Base-by-base conservation (phyloP, 2,888 invertebrate species). In the Parnassius glacialis region DNA sequence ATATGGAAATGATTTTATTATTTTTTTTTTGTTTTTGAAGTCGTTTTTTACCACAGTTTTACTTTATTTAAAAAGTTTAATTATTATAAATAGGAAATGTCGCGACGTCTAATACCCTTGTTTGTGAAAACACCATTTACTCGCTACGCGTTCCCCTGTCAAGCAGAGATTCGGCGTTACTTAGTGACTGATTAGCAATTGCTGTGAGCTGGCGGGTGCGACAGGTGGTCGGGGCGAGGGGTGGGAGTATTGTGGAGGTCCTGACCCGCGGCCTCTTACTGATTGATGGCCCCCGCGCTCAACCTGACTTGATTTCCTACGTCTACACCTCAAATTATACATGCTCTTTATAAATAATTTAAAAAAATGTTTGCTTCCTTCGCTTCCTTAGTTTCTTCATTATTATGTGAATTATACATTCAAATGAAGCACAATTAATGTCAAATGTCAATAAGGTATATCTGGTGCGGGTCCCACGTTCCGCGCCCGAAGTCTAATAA, bases 111-210 rank as follows among this genome's bases (percentile, higher is more conserved):
- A 47, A 47, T 47, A 47, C 45, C 25, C 12, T 41, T 55, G n/a
- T 48, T 45, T 12, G 12, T 45, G 5, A 12, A 45, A 45, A 45
- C 12, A 41, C n/a, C 9, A 47, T 56, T 48, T 47, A 48, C 47
- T 13, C 13, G 10, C 12, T 13, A 16, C 48, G 13, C 5, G 77
- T 79, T 76, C 76, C 77, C 78, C 78, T 84, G 84, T 83, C 84
- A 81, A 71, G 75, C 83, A 76, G 88, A 90, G 89, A 90, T 90
- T 90, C 87, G 81, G 84, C 80, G 83, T 81, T 84, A 85, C 86
- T 87, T 87, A 87, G 87, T 90, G 90, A 90, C 90, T 90, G 90
- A 90, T 90, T 90, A 89, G 90, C 87, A 85, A 85, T 86, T 84
- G 84, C 79, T 85, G 81, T 76, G 80, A 80, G 81, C 79, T 75